Base-by-base conservation (phyloP, 2,888 invertebrate genomes). In the Auanema sp. region DNA sequence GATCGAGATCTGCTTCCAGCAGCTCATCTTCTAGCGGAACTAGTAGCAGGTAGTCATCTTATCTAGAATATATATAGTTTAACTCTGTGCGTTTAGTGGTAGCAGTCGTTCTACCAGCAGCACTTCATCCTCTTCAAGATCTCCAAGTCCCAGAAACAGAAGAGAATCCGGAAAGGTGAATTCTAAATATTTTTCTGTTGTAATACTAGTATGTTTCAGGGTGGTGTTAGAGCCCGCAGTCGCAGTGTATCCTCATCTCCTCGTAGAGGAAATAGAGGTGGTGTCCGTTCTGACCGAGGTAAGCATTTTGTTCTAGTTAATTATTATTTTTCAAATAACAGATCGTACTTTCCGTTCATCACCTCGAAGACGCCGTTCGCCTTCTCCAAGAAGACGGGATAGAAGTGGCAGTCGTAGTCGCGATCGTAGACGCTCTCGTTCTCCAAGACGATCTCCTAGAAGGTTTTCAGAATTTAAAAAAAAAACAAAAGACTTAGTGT, bases 221-320 rank as follows among this genome's bases (percentile, higher is more conserved):
- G 57, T 2, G 47, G 51, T n/a, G 24, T 10, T 24, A 52, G 21
- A 23, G n/a, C 6, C 25, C 25, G 47, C 44, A 33, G 53, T 33
- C 69, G 73, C 14, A 33, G 33, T 33, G 33, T 33, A 33, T 66
- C 69, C 16, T 67, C 66, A 42, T 65, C 68, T 21, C 62, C 65
- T 24, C 69, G 68, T 50, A 64, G 72, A 16, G 72, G 77, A 16
- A 76, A 76, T 12, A 50, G 58, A 14, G 72, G 77, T 40, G 69
- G 68, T 10, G 76, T 67, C 59, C 71, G 66, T 51, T 64, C 69
- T 11, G 65, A 66, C n/a, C 64, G 71, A 43, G 61, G 67, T 25
- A n/a, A n/a, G n/a, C 14, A 2, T 16, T 16, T 14, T 25, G 1
- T 47, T 47, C 12, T 21, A 1, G 2, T 16, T 16, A 23, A n/a